Base-by-base conservation (phyloP, 2,113 vertebrate species). In the Actenoides lindsayi region DNA sequence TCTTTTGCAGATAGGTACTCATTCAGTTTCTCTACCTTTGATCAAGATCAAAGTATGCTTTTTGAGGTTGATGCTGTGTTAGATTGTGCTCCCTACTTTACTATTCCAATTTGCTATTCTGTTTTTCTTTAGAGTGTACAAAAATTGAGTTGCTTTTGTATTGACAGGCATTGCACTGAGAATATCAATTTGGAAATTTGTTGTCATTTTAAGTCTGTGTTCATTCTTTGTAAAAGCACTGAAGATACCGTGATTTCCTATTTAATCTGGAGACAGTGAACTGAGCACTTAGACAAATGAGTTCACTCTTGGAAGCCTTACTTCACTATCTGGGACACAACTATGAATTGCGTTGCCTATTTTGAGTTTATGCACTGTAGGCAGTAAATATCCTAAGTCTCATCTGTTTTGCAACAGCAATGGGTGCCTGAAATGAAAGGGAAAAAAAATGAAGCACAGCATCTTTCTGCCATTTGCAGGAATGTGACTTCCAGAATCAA, bases 131-230 rank as follows among this genome's bases (percentile, higher is more conserved):
- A 73, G 62, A 95, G 46, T 37, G 33, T 63, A 95, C 73, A 86
- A 94, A 96, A 97, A 94, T 71, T 69, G 89, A 92, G 89, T 82
- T 94, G 78, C 41, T 96, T 94, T 92, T 97, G 93, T 94, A 96
- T 95, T 94, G 96, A 95, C 93, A 96, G 83, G 24, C 74, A 69
- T 90, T 94, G 68, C 62, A 73, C 65, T 63, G 77, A 89, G 95
- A 94, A 97, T 96, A 97, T 91, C 5, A 94, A 88, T 96, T 94
- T 91, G 63, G 87, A 95, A 88, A 95, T 93, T 89, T 96, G 96
- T 94, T 96, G 90, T 92, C 76, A 93, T 89, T 94, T 89, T 86
- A 90, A 90, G 62, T 83, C 92, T 95, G 33, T 87, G 74, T 4
- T 75, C 68, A 87, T 89, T 91, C 68, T 96, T 90, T 85, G 63